A percentile compares a stretch with the other conserved stretches of the same genome.
Conservation (phyloP, 2,888 invertebrate genomes). For the Eugnorisma glareosa region DNA sequence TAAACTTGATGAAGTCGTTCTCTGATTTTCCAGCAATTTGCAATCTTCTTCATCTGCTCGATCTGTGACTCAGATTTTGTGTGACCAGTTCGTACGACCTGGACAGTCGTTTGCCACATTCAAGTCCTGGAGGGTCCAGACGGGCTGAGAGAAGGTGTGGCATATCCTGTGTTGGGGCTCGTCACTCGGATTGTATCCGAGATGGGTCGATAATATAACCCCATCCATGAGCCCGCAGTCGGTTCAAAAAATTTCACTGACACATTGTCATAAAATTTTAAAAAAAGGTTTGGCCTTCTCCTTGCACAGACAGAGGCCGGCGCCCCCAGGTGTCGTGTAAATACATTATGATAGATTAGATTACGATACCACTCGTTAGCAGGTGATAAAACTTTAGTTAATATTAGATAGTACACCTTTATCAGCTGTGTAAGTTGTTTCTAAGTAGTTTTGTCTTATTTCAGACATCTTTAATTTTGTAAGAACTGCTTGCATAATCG, state of each 20-base stretch:
- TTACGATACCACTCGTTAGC: constrained; percentile 6
- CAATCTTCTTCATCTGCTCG: neutral
- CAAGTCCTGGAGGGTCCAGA: neutral
- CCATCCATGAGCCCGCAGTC: neutral
- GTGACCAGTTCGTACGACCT: neutral
- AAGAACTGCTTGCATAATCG: constrained; percentile 9
- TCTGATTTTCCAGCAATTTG: neutral
- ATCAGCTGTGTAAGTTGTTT: constrained; percentile 10
- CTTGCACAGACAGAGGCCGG: neutral
- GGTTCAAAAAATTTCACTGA: neutral
- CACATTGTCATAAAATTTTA: neutral
- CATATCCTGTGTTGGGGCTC: neutral
- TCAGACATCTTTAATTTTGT: neutral
- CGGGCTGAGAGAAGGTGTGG: neutral
- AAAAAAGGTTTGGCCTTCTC: neutral
- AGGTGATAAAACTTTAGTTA: constrained; percentile 23
- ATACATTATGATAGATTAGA: constrained; percentile 37
- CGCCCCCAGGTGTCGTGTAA: constrained; percentile 27
- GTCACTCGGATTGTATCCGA: neutral
- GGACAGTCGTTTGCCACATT: neutral
- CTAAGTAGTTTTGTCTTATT: neutral
- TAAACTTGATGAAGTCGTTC: neutral
- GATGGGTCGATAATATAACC: neutral
- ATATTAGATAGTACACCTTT: constrained; percentile 8
- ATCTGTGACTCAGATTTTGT: neutral